phyloP scores from a whole-genome alignment of 2,888 invertebrate genomes.

The Protodeltote pygarga region DNA sequence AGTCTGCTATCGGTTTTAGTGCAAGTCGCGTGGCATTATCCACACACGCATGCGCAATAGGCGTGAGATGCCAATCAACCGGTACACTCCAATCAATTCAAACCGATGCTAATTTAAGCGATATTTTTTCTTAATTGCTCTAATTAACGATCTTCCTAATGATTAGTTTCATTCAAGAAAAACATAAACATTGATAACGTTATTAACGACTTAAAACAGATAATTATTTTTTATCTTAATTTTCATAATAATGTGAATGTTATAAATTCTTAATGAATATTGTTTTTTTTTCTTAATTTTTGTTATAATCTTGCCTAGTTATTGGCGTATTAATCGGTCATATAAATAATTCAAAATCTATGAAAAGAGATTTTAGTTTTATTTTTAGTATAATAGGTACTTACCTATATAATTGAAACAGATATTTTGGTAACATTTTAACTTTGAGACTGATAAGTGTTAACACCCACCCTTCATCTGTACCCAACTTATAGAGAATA shows the following conservation, averaged over 20 bases:
- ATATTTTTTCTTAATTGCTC: slow-evolving; percentile 55
- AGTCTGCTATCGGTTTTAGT: slow-evolving; percentile 28
- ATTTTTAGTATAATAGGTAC: too few relatives aligned
- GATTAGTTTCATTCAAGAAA: slow-evolving; percentile 47
- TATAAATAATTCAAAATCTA: too few relatives aligned
- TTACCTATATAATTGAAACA: too few relatives aligned
- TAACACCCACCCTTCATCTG: too few relatives aligned
- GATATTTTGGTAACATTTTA: slow-evolving; percentile 8
- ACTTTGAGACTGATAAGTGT: slow-evolving; percentile 28
- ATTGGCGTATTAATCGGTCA: too few relatives aligned
- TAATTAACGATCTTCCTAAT: slow-evolving; percentile 53
- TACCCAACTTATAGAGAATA: too few relatives aligned
- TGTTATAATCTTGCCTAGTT: too few relatives aligned
- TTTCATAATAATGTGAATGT: too few relatives aligned
- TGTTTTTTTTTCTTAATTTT: too few relatives aligned
- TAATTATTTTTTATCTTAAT: slow-evolving; percentile 27
- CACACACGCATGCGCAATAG: slow-evolving; percentile 51
- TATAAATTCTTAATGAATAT: too few relatives aligned
- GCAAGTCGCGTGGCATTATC: slow-evolving; percentile 40
- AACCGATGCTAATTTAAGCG: slow-evolving; percentile 42
- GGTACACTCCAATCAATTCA: slow-evolving; percentile 50
- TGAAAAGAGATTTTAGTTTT: too few relatives aligned
- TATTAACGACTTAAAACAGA: slow-evolving; percentile 9
- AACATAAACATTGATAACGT: slow-evolving; percentile 43
- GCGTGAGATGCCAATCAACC: slow-evolving; percentile 59